Percentiles rank a stretch among this genome's conserved stretches.
Evolutionary conservation across 2,113 vertebrate species (phyloP).

Genomic region (Paramormyrops kingsleyae): DNA sequence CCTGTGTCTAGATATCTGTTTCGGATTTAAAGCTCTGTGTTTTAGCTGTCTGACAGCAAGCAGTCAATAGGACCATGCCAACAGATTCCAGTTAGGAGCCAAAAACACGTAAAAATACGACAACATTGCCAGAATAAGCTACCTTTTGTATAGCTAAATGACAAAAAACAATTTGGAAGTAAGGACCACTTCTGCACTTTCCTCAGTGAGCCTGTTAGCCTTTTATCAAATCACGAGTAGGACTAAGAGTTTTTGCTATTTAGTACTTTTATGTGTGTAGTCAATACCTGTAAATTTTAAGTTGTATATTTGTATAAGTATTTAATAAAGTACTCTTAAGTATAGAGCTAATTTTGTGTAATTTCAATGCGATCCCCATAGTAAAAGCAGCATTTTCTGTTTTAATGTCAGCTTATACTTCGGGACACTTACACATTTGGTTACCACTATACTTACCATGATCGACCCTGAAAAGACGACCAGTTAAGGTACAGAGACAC

Average conservation of each 20-base stretch:
- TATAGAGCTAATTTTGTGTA: background rate
- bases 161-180: background rate
- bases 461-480: background rate
- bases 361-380: background rate
- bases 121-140: conserved; percentile 5
- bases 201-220: background rate
- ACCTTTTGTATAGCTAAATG: background rate
- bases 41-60: background rate
- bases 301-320: conserved; percentile 34
- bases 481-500: background rate
- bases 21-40: background rate
- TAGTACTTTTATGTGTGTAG: conserved; percentile 25
- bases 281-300: conserved; percentile 39
- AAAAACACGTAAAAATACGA: background rate
- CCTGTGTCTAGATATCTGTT: background rate
- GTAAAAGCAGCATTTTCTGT: background rate
- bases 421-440: background rate
- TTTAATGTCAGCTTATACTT: background rate
- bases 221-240: conserved; percentile 33
- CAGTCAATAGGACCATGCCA: background rate
- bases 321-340: conserved; percentile 44
- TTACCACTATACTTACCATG: background rate
- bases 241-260: conserved; percentile 21
- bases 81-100: background rate
- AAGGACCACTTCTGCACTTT: background rate